Base-by-base conservation (phyloP, 1,140 invertebrate species). In the Pseudoatta argentina region DNA sequence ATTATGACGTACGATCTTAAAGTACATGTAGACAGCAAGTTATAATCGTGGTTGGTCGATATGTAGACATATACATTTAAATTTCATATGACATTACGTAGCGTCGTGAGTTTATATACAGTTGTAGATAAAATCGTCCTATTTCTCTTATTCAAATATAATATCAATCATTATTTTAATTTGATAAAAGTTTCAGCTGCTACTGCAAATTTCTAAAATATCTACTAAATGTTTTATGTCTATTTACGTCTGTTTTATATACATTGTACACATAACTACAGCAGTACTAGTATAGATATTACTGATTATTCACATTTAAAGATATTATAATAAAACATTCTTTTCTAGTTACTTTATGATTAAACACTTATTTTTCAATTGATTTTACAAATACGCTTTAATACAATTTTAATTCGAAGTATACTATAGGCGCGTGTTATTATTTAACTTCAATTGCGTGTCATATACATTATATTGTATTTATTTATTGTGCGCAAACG, bases 1-100 rank as follows among this genome's bases (percentile, higher is more conserved):
- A 83, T 83, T 83, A 61, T 83, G 79, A 83, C 79, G 79, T 83
- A 61, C 69, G 14, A 75, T 83, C 79, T 75, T 75, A 61, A 73
- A 75, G 39, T 27, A 63, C 66, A 72, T 69, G 79, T 44, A 73
- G 79, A 82, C 34, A 82, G 79, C 24, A 61, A 75, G 79, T 75
- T 83, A 73, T 83, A 83, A 83, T 71, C 55, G 39, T 63, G 18
- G 53, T 61, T 21, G 79, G 34, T 83, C 79, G 79, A 83, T 83
- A 82, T 73, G 53, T 82, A 75, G 39, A 71, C 27, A 51, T 48
- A 16, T 48, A 21, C 55, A 83, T 34, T 73, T 75, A 83, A 83
- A 83, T 83, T 34, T 75, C 44, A 51, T 72, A 83, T 63, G 69
- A 21, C 55, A 73, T 75, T 87, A 48, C 85, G 77, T 87, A 71